Evolutionary conservation across 2,888 invertebrate genomes (phyloP), one percentile per base, ranked within the genome.

Genomic region (Girardia tigrina): DNA sequence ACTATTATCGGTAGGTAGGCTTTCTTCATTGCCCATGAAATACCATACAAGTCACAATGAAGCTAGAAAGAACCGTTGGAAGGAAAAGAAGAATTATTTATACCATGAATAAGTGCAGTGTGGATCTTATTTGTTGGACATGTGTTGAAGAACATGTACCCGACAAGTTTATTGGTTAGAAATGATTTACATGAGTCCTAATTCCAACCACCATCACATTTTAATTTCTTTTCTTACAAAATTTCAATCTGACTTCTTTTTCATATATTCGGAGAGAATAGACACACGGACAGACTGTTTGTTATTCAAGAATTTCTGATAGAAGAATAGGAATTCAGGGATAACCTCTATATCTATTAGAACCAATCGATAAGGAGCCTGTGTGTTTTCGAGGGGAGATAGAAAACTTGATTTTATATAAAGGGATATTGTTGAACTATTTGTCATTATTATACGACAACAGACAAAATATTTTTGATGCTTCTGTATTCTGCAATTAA

Each of bases 11-110:
- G 8, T 56, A 20, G 56, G 56, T 23, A 56, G n/a, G n/a, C 56
- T 56, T 56, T 56, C 56, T n/a, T 56, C 56, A 56, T 56, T 56
- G 56, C 56, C 56, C 56, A 56, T 56, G 56, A 56, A 56, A 23
- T 23, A 56, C 56, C 56, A 56, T 56, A 56, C 4, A 56, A 56
- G n/a, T 12, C 56, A 56, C 56, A 56, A 23, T 8, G n/a, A 56
- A 56, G 56, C n/a, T 4, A 56, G 56, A 56, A 8, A 56, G 56
- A 56, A 56, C 56, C 8, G n/a, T 56, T 56, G 6, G n/a, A n/a
- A 56, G n/a, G 4, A 20, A n/a, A n/a, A 56, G 4, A 56, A 20
- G 23, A 56, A 20, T 56, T 20, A 56, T 56, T 56, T 56, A 20
- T 56, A 4, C 4, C 56, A 56, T 56, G n/a, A 6, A 2, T 56